These are phyloP conservation scores for Aphis gossypii DNA, from an alignment of 1,140 invertebrate species.

Conservation along the genomic window DNA sequence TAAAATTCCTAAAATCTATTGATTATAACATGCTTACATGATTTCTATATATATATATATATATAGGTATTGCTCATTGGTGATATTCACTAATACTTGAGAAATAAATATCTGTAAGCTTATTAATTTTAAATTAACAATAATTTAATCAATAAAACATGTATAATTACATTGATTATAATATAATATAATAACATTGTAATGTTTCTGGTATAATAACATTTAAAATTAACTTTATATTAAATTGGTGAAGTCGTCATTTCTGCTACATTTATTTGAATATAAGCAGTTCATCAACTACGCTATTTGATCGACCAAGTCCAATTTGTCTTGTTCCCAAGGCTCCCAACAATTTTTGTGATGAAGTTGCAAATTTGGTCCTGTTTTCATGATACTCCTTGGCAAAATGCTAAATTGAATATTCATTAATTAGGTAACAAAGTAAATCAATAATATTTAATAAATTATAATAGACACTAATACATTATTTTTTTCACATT, in stretches of 20 bases:
- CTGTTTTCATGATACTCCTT: slow-evolving; percentile 57
- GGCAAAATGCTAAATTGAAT: slow-evolving; percentile 50
- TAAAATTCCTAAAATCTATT: too few relatives aligned
- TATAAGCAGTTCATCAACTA: slow-evolving; percentile 56
- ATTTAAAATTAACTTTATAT: slow-evolving; percentile 40
- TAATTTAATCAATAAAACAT: slow-evolving; percentile 48
- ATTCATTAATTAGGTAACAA: background rate
- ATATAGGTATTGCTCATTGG: background rate
- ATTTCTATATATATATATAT: background rate
- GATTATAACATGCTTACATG: too few relatives aligned
- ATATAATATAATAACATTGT: slow-evolving; percentile 31
- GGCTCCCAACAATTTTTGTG: slow-evolving; percentile 41
- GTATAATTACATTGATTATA: slow-evolving; percentile 43
- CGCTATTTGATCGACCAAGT: slow-evolving; percentile 57
- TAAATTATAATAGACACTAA: background rate
- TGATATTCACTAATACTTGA: background rate
- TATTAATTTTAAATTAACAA: slow-evolving; percentile 37
- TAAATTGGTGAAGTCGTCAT: background rate
- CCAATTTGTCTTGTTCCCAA: slow-evolving; percentile 54
- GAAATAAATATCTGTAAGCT: background rate
- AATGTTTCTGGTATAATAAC: slow-evolving; percentile 36
- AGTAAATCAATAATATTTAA: background rate
- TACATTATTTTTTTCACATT: background rate
- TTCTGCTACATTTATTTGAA: slow-evolving; percentile 45
- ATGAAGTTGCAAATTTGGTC: slow-evolving; percentile 43